Base-by-base conservation (phyloP, 1,140 invertebrate genomes). In the Ganaspis sp. region DNA sequence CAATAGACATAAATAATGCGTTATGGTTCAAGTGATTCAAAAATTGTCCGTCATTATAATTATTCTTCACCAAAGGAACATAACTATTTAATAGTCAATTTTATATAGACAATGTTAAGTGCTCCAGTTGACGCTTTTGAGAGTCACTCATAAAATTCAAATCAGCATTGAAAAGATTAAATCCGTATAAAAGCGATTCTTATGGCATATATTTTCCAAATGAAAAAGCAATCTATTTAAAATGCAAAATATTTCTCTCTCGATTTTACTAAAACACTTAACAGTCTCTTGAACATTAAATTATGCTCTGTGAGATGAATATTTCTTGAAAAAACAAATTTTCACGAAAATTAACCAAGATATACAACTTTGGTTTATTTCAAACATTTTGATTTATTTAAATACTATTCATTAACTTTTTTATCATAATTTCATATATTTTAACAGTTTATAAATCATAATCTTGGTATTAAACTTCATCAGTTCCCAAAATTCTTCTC, bases 391-490 rank as follows among this genome's bases (percentile, higher is more conserved):
- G n/a, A n/a, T n/a, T 42, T 42, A 6, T 42, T 4, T 42, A 42
- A 1, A 40, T 1, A 9, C 1, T 40, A n/a, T 40, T 40, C 1
- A 4, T 40, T 40, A 40, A 4, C 9, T 45, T 15, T 45, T 45
- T n/a, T 4, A 45, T 64, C 53, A 73, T 37, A 42, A 72, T 19
- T 69, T 17, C 15, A 72, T 71, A 37, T 40, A 38, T 21, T 45
- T 72, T 11, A 12, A 15, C 19, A 11, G 1, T 38, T 8, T 78
- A n/a, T n/a, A n/a, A n/a, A n/a, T n/a, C n/a, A n/a, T n/a, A n/a
- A n/a, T n/a, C n/a, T n/a, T n/a, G n/a, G n/a, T n/a, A n/a, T 85
- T 58, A 88, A 72, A 88, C 87, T 83, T 88, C 87, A 12, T 88
- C 85, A 1, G 83, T 77, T 12, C 19, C 81, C 1, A 87, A 75